Percentiles rank a stretch among this genome's conserved stretches.
phyloP scores from a whole-genome alignment of 2,888 invertebrate genomes.

The Latheticus oryzae region DNA sequence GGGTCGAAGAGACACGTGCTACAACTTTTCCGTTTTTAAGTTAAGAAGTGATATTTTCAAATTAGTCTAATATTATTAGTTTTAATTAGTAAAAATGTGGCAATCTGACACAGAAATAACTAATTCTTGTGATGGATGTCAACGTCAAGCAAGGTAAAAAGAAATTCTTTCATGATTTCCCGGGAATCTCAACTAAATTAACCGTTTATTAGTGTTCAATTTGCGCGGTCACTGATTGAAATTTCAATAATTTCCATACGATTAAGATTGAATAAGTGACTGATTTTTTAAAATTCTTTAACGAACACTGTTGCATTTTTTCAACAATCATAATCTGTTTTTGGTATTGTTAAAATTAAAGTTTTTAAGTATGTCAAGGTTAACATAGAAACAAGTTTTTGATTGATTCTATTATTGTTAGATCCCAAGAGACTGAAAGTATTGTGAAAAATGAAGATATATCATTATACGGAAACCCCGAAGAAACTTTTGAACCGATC shows the following conservation, averaged over 20 bases:
- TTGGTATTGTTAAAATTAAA: conserved; percentile 4
- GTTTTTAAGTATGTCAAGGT: neutral
- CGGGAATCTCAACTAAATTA: no score
- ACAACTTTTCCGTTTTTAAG: conserved; percentile 11
- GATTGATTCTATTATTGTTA: conserved; percentile 47
- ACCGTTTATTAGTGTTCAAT: no score
- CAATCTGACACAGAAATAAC: conserved; percentile 61
- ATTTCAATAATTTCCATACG: no score
- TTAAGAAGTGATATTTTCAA: conserved; percentile 19
- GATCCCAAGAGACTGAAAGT: conserved; percentile 61
- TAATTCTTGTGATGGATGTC: conserved; percentile 63
- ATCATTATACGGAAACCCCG: conserved; percentile 60
- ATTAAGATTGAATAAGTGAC: neutral
- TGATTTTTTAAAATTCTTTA: conserved; percentile 5
- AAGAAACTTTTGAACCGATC: conserved; percentile 50
- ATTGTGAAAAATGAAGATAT: conserved; percentile 59
- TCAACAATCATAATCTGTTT: neutral
- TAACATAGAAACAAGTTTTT: conserved; percentile 10
- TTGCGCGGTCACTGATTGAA: no score
- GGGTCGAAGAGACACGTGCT: conserved; percentile 16
- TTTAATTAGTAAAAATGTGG: conserved; percentile 54
- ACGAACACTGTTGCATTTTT: conserved; percentile 30
- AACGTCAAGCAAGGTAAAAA: conserved; percentile 62
- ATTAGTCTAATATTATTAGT: conserved; percentile 20
- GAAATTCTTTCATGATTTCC: no score